Evolutionary conservation across 2,113 vertebrate genomes (phyloP).

Genomic region (Perca schrenkii): DNA sequence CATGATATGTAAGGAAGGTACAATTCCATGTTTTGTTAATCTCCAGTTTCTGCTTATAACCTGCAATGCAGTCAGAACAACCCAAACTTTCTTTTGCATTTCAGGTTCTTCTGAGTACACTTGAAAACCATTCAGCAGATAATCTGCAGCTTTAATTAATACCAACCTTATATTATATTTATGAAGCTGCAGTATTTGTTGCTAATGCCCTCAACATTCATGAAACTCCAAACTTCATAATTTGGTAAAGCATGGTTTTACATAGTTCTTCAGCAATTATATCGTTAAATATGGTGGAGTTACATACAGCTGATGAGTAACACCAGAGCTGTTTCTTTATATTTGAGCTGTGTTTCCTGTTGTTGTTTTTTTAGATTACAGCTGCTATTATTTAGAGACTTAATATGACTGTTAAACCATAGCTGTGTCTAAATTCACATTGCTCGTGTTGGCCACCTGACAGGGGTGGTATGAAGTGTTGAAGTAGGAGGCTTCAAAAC

Average conservation of each 20-base stretch:
- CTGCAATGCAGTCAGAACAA: not conserved
- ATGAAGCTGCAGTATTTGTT: not conserved
- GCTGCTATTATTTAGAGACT: not conserved
- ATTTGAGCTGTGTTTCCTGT: not conserved
- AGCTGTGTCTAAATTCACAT: not conserved
- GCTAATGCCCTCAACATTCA: not conserved
- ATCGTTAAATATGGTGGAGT: not conserved
- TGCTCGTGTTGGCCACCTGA: not conserved
- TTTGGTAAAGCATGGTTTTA: not conserved
- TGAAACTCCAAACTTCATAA: not conserved
- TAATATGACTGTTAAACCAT: not conserved
- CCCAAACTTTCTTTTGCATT: not conserved
- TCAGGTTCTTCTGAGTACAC: not conserved
- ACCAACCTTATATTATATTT: not conserved
- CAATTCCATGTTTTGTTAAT: not conserved
- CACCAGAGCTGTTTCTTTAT: not conserved
- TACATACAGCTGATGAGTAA: not conserved
- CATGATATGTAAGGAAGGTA: not conserved
- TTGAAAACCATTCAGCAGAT: not conserved
- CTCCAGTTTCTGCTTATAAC: not conserved
- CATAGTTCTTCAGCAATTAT: not conserved
- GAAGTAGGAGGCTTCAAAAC: constrained; percentile 52
- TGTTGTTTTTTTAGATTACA: not conserved
- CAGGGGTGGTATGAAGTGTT: constrained; percentile 44
- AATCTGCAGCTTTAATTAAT: not conserved